Percentiles rank a stretch among this genome's conserved stretches.
These are phyloP conservation scores for Leucoma salicis DNA, from an alignment of 2,888 invertebrate species.

Conservation along the genomic window DNA sequence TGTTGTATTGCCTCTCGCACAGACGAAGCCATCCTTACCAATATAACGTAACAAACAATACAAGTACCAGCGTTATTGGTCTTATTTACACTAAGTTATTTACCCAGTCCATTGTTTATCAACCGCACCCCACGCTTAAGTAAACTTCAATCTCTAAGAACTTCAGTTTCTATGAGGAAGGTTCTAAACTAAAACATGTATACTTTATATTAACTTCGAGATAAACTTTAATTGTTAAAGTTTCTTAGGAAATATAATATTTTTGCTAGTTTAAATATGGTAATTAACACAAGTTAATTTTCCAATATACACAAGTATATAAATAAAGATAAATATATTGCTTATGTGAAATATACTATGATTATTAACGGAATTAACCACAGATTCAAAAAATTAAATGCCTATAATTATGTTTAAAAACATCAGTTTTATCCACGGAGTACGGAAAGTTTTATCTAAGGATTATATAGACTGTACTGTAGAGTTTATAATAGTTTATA, in stretches of 20 bases:
- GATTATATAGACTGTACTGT: too few relatives aligned
- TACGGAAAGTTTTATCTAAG: too few relatives aligned
- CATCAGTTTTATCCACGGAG: too few relatives aligned
- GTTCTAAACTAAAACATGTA: constrained; percentile 19
- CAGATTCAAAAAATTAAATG: too few relatives aligned
- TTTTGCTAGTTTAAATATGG: constrained; percentile 11
- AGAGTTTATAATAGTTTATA: too few relatives aligned
- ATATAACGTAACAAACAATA: constrained; percentile 14
- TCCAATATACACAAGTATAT: too few relatives aligned
- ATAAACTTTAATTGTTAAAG: constrained; percentile 8
- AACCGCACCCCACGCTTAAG: constrained; percentile 23
- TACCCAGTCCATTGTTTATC: constrained; percentile 30
- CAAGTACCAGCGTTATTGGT: constrained; percentile 12
- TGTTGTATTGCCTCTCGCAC: constrained; percentile 5
- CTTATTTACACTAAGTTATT: constrained; percentile 28
- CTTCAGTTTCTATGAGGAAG: constrained; percentile 26
- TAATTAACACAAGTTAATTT: constrained; percentile 12
- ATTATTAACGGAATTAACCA: too few relatives aligned
- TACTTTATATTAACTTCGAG: constrained; percentile 13
- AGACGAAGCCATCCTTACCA: constrained; percentile 7
- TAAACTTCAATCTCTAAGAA: constrained; percentile 26
- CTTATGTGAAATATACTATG: too few relatives aligned
- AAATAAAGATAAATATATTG: too few relatives aligned
- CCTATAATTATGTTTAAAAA: too few relatives aligned
- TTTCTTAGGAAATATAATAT: constrained; percentile 5